Evolutionary conservation across 2,888 invertebrate genomes (phyloP).

Genomic region (Tetheella fluctuosa): DNA sequence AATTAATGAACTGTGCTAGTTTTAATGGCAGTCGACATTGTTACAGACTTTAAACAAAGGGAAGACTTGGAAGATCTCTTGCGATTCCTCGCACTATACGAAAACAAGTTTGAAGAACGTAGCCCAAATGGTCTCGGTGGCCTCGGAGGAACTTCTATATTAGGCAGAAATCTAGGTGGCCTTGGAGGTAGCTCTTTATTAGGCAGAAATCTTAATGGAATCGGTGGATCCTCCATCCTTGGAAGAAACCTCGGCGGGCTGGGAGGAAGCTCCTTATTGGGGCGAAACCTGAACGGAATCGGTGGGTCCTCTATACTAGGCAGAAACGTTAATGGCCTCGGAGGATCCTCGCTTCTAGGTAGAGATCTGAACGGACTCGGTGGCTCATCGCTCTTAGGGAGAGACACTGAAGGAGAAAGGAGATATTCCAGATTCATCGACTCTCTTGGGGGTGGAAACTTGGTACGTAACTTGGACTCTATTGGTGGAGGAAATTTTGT

Average conservation of each 20-base stretch:
- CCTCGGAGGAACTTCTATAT: conserved; percentile 20
- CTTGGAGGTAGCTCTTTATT: conserved; percentile 42
- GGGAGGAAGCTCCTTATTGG: conserved; percentile 46
- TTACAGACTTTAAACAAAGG: conserved; percentile 68
- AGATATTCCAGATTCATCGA: conserved; percentile 55
- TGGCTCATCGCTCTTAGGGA: conserved; percentile 44
- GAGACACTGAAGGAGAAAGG: conserved; percentile 48
- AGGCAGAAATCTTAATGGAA: conserved; percentile 41
- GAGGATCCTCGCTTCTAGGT: conserved; percentile 44
- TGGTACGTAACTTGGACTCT: conserved; percentile 69
- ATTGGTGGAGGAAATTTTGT: conserved; percentile 76
- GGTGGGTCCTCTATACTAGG: conserved; percentile 46
- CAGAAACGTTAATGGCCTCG: conserved; percentile 41
- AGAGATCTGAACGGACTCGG: conserved; percentile 43
- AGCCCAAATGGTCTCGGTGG: conserved; percentile 43
- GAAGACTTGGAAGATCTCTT: conserved; percentile 66
- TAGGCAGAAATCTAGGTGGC: conserved; percentile 17
- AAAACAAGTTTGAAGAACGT: conserved; percentile 49
- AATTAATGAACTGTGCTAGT: conserved; percentile 14
- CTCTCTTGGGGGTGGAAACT: conserved; percentile 68
- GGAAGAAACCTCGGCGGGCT: conserved; percentile 47
- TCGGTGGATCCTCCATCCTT: conserved; percentile 36
- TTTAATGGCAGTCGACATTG: conserved; percentile 30
- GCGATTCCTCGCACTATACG: conserved; percentile 60
- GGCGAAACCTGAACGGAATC: conserved; percentile 40